Base-by-base conservation (phyloP, 1,140 invertebrate genomes). In the Heliconius hewitsoni region DNA sequence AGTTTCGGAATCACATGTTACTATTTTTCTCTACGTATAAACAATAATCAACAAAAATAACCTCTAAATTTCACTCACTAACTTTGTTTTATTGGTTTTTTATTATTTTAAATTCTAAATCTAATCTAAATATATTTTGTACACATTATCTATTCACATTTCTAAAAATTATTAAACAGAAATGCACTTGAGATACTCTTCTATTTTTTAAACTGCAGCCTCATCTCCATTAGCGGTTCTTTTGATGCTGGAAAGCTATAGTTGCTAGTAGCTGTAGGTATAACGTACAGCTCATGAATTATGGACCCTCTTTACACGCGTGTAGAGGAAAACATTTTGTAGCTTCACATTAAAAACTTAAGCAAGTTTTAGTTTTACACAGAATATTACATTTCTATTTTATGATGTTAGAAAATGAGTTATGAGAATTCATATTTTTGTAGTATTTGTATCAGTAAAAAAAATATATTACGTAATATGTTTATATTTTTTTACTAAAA, bases 171-270 rank as follows among this genome's bases (percentile, higher is more conserved):
- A 60, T 39, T 66, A 18, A 66, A 75, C 27, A 75, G n/a, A 66
- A 75, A 52, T n/a, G 19, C 55, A 46, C 19, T 75, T 66, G 60
- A 66, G 19, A 74, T 57, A 52, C 66, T 75, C 39, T 34, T 60
- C 55, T 66, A 34, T 66, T 75, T 75, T 66, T 39, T 13, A 37
- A 30, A 42, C 60, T 42, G 19, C 34, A 66, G 39, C 55, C 70
- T 78, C 71, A 78, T 78, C 76, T 60, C 76, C 71, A 71, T 71
- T 78, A 78, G 71, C 39, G 76, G 71, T 78, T 78, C 76, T 78
- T 78, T 78, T 73, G 76, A 78, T 60, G 71, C 13, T 50, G 39
- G 42, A 77, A 39, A 66, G 71, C 34, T 55, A 71, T n/a, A 78
- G 71, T 73, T 60, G 73, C 76, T 55, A 71, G 76, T 71, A 71